Conservation (phyloP, 2,113 vertebrate species). For the Pionites leucogaster region DNA sequence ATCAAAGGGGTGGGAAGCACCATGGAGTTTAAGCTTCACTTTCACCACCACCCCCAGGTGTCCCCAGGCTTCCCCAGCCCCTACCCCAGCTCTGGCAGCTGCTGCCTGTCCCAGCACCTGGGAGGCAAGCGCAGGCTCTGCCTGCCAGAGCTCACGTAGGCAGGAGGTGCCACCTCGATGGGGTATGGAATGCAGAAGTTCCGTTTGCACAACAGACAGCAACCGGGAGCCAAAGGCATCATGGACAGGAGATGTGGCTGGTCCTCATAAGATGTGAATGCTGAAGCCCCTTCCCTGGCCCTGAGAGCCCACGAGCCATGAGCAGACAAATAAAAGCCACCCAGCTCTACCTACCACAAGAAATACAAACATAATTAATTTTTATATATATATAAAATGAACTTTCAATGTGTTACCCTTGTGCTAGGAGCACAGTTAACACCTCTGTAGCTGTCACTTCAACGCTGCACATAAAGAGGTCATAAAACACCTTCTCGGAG, state of each 20-base stretch:
- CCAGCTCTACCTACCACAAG: background rate
- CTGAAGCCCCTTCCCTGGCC: too few relatives aligned
- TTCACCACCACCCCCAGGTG: accelerated
- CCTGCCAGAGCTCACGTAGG: slow-evolving; percentile 22
- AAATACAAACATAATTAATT: background rate
- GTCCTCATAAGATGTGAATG: accelerated
- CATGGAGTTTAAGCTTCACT: accelerated
- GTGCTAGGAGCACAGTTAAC: background rate
- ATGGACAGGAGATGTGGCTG: accelerated
- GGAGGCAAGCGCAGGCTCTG: background rate
- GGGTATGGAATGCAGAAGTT: background rate
- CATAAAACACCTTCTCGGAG: background rate
- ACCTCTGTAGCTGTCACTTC: background rate
- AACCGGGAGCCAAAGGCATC: background rate
- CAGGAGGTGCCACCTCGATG: background rate
- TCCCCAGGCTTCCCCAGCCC: background rate
- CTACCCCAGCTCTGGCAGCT: background rate
- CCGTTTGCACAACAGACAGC: accelerated
- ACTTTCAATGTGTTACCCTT: background rate
- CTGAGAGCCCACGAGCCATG: background rate
- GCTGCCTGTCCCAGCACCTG: background rate
- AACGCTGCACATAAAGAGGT: accelerated
- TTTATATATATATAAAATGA: background rate
- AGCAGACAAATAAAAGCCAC: background rate
- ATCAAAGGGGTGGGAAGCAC: background rate